Conservation (phyloP, 2,113 vertebrate genomes). For the Neodon shergylaensis region DNA sequence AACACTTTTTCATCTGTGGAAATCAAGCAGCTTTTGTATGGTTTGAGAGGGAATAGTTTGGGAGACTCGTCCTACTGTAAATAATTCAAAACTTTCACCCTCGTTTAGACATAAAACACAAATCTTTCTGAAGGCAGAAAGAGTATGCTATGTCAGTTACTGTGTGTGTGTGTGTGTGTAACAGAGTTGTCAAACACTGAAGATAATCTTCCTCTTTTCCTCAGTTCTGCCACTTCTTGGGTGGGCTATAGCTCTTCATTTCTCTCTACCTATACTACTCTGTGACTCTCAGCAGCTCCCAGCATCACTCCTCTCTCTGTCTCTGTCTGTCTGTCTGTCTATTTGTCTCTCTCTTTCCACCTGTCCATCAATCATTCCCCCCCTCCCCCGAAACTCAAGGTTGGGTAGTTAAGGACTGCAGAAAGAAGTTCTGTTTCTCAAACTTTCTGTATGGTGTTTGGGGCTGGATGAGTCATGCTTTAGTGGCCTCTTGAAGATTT, state of each 20-base stretch:
- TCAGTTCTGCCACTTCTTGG: not conserved
- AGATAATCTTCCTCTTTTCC: not conserved
- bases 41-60: slow-evolving; percentile 60
- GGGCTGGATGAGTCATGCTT: not conserved
- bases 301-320: not conserved
- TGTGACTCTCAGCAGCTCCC: not conserved
- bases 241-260: not conserved
- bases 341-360: too few relatives aligned
- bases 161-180: slow-evolving; percentile 55
- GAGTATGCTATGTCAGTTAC: slow-evolving; percentile 56
- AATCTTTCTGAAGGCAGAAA: slow-evolving; percentile 1
- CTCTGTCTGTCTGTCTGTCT: not conserved
- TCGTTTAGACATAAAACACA: slow-evolving; percentile 46
- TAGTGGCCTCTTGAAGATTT: not conserved
- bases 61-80: slow-evolving; percentile 15
- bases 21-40: slow-evolving; percentile 43
- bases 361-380: too few relatives aligned
- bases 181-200: slow-evolving; percentile 19
- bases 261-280: not conserved
- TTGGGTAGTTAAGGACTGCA: not conserved
- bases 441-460: not conserved
- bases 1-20: slow-evolving; percentile 47
- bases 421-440: not conserved
- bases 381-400: not conserved
- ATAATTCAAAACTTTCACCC: slow-evolving; percentile 16